Base-by-base conservation (phyloP, 2,888 invertebrate genomes). In the Apotomis capreana region DNA sequence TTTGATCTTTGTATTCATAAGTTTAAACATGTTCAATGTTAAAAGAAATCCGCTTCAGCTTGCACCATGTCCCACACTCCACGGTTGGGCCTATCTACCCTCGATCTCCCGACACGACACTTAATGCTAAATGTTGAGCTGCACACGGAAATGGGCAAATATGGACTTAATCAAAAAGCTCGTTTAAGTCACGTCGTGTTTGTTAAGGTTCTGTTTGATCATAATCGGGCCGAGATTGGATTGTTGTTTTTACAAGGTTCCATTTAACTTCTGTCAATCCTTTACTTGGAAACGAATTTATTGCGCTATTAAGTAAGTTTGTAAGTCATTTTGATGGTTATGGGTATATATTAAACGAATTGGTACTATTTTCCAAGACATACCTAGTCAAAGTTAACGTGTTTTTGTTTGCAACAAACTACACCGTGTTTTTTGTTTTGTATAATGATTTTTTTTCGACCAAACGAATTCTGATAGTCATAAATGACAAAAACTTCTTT, bases 91-190 rank as follows among this genome's bases (percentile, higher is more conserved):
- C 77, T 89, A 91, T 91, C 91, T 87, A 84, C 90, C 90, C 90
- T 84, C 84, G 81, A 90, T 91, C 90, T 85, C 44, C 85, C 85
- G 88, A 86, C 90, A 89, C 89, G 87, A 85, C 86, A 85, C 85
- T 87, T 88, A 89, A 89, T 86, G 87, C 83, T 68, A 72, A 72
- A 68, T 54, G 72, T 37, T 63, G 67, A 61, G 58, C 70, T 59
- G 64, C 77, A 75, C 81, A 76, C 80, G 81, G 82, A 84, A 72
- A 72, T 68, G 68, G 63, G 58, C 58, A 72, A 72, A 72, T 72
- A 72, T 72, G 68, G 68, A 72, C 68, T 63, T 63, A 72, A 72
- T 72, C 68, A 63, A 72, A 72, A 72, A 68, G 61, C 71, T 72
- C 68, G 72, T 68, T 72, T 68, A 68, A 68, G 68, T 65, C 64